These are phyloP conservation scores for Spongilla lacustris DNA, from an alignment of 37 sponge, comb jelly and placozoan species.

Conservation along the genomic window DNA sequence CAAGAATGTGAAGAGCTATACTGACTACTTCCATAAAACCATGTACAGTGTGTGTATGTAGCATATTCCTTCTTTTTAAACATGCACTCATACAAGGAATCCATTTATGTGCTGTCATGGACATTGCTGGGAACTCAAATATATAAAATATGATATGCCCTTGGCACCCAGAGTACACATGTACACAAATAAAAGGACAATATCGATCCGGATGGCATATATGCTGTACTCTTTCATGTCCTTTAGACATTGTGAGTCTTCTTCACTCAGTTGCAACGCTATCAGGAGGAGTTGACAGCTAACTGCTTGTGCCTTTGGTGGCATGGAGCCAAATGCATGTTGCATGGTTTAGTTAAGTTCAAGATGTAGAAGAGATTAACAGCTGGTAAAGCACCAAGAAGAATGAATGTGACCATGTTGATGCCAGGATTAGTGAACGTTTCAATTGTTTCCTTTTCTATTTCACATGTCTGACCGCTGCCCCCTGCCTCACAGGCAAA, in stretches of 20 bases:
- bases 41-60: no score
- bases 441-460: neutral
- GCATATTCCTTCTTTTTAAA: no score
- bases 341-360: neutral
- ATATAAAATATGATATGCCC: no score
- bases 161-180: no score
- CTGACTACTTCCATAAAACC: no score
- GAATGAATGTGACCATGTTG: constrained; percentile 16
- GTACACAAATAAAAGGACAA: no score
- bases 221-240: no score
- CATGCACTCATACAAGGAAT: no score
- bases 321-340: neutral
- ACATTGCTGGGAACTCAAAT: no score
- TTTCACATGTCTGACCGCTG: neutral
- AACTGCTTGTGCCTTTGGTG: neutral
- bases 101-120: no score
- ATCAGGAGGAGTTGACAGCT: neutral
- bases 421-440: neutral
- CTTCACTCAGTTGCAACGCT: neutral
- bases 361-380: constrained; percentile 8
- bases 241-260: neutral
- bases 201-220: no score
- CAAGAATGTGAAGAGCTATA: no score
- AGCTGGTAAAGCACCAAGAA: constrained; percentile 27
- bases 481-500: constrained; percentile 6